Base-by-base conservation (phyloP, 2,797 vertebrate species). In the Onychomys arenicola region DNA sequence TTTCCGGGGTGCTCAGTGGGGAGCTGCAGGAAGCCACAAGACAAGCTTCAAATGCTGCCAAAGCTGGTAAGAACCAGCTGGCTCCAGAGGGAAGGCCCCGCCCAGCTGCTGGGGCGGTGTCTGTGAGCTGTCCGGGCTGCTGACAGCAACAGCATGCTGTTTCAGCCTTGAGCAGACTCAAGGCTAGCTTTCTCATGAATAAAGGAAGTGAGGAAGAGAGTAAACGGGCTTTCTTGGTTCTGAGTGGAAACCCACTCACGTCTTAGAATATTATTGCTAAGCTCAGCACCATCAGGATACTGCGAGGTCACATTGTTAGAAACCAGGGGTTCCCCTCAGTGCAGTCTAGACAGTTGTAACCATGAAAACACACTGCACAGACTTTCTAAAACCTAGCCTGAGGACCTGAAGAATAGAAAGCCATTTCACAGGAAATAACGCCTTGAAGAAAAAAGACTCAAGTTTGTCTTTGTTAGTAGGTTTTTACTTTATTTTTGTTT, bases 41-140 rank as follows among this genome's bases (percentile, higher is more conserved):
- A 4, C 43, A 19, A 0, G 9, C 87, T 13, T 49, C 25, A 12
- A 63, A 90, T 89, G 92, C 96, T 71, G 92, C 90, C 75, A 27
- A 75, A 87, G 93, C 98, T 87, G 92, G 96, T 95, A 89, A 78
- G 90, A 98, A 98, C 90, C 84, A 94, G 91, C 82, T 86, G 82
- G 90, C 52, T 94, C 97, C 0, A 1, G 89, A 63, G 40, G 52
- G 52, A 52, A 52, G 1, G 67, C 32, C 83, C 63, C 12, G 0
- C 87, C 89, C 82, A 71, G 91, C 63, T 93, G 92, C 93, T 23
- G n/a, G 94, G 57, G 23, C 23, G 25, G 69, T 57, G 55, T 91
- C 97, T 97, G 95, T 80, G 82, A 87, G 78, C 95, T 73, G 94
- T 94, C 91, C 67, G 1, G 90, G 25, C 90, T 55, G 91, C 90